phyloP scores from a whole-genome alignment of 1,140 invertebrate genomes.

The Triops longicaudatus region DNA sequence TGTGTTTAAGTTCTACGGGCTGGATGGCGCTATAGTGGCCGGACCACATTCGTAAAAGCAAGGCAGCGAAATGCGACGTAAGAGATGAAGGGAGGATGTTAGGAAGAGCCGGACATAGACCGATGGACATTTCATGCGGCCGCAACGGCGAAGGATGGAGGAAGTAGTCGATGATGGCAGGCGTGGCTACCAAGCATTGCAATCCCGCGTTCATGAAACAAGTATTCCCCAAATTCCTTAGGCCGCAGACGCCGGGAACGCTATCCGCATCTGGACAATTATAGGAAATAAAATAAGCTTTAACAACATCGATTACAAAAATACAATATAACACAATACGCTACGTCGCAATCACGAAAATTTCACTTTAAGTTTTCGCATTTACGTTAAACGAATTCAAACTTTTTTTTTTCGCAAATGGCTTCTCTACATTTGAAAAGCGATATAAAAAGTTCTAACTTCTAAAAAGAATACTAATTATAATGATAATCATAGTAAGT shows the following conservation, averaged over 20 bases:
- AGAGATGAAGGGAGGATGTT: conserved; percentile 37
- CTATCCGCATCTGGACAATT: conserved; percentile 34
- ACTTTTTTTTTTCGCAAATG: no score
- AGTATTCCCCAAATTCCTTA: conserved; percentile 58
- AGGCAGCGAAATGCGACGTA: conserved; percentile 47
- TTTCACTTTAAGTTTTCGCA: no score
- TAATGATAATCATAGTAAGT: no score
- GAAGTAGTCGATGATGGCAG: conserved; percentile 29
- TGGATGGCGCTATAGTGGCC: conserved; percentile 49
- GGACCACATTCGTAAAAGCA: conserved; percentile 55
- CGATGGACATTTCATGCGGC: neutral
- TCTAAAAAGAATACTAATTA: no score
- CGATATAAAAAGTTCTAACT: no score
- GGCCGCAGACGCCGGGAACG: conserved; percentile 51
- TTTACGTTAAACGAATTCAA: no score
- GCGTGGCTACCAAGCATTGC: conserved; percentile 52
- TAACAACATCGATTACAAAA: conserved; percentile 6
- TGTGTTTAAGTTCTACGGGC: conserved; percentile 53
- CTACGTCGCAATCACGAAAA: conserved; percentile 26
- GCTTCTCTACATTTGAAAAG: no score
- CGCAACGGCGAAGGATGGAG: conserved; percentile 32
- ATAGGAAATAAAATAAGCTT: neutral
- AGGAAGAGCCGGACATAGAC: neutral
- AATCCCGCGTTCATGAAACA: conserved; percentile 64
- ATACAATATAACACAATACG: conserved; percentile 2